Base-by-base conservation (phyloP, 2,113 vertebrate genomes). In the Lophochroa leadbeateri region DNA sequence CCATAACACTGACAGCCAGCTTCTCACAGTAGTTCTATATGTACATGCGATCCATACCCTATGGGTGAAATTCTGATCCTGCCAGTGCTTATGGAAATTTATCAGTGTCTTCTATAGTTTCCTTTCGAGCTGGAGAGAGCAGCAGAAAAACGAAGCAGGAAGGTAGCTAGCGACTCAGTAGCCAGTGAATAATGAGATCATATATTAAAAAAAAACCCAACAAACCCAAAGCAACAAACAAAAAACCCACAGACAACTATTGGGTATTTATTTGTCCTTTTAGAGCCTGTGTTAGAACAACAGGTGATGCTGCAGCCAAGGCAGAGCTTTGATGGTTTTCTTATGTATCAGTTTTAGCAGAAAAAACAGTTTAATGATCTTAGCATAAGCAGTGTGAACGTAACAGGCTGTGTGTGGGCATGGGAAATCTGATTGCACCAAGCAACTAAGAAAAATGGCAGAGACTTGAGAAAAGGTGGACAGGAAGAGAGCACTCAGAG, bases 161-260 rank as follows among this genome's bases (percentile, higher is more conserved):
- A 69, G 20, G 5, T 53, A 49, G 60, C 17, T 39, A 39, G 60
- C 31, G 7, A 13, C 25, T 41, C 35, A 17, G 39, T 29, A 57
- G 27, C 11, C 39, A 49, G 31, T 39, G 18, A 55, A 13, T 11
- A 12, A 61, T 43, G n/a, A 28, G 13, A 67, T 11, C 25, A 6
- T 43, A 28, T 8, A 1, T 68, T 53, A 8, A 21, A 39, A 28
- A 50, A 50, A 79, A 24, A 2, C 0, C 2, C 2, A 3, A 4
- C 10, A 44, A 81, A 10, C 0, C 2, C 33, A n/a, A n/a, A 10
- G 13, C 21, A 58, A 35, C 9, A 23, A 58, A 35, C 33, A 58
- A 35, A 58, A n/a, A 23, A 14, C 21, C 20, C 33, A 58, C 33
- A 35, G 35, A 24, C 13, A 58, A 58, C 28, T 46, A 10, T 1